A percentile compares a stretch with the other conserved stretches of the same genome.
Conservation (phyloP, 2,888 invertebrate genomes). For the Nycteola revayana region DNA sequence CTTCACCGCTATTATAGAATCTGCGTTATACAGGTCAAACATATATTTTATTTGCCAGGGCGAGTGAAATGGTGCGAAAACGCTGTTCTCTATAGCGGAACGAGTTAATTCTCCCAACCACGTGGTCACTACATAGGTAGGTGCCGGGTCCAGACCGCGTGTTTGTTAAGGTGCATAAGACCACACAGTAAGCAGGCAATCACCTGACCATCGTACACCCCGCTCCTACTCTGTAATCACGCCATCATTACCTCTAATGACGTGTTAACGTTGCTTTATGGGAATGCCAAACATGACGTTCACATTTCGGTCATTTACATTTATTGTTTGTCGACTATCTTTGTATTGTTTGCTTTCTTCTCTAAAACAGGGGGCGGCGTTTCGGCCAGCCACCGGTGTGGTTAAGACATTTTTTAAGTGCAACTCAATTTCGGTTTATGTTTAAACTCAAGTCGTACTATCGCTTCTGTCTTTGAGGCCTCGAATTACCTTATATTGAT, state of each 20-base stretch:
- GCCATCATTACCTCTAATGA: slow-evolving; percentile 81
- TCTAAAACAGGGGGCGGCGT: slow-evolving; percentile 81
- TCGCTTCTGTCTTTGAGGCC: slow-evolving; percentile 45
- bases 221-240: slow-evolving; percentile 73
- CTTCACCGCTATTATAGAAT: no score
- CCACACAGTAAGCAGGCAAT: slow-evolving; percentile 76
- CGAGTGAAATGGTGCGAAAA: no score
- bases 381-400: slow-evolving; percentile 66
- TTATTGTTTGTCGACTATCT: slow-evolving; percentile 80
- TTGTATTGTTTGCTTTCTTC: slow-evolving; percentile 73
- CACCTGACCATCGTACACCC: slow-evolving; percentile 66
- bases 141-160: slow-evolving; percentile 44
- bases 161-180: slow-evolving; percentile 69
- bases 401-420: slow-evolving; percentile 63
- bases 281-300: slow-evolving; percentile 82
- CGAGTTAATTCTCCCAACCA: slow-evolving; percentile 42
- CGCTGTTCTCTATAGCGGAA: no score
- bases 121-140: slow-evolving; percentile 53
- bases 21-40: no score
- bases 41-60: no score
- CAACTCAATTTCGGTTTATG: slow-evolving; percentile 64
- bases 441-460: slow-evolving; percentile 47
- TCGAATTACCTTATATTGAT: slow-evolving; percentile 30
- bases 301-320: slow-evolving; percentile 82
- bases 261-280: slow-evolving; percentile 82